phyloP scores from a whole-genome alignment of 2,797 vertebrate species.

The Cetoscarus ocellatus region DNA sequence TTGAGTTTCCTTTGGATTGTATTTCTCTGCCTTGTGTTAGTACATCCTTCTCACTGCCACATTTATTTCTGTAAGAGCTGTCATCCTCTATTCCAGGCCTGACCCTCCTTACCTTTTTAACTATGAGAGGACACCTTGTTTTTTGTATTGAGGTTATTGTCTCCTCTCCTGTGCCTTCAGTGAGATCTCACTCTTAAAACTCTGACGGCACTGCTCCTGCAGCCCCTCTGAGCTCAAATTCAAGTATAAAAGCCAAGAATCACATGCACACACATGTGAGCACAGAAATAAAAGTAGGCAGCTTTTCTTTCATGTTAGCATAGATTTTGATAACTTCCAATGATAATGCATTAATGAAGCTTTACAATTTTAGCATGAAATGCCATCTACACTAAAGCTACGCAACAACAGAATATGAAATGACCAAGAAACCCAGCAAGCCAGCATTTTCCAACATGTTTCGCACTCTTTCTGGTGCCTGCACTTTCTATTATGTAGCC shows the following conservation, averaged over 20 bases:
- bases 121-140: slow-evolving; percentile 37
- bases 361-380: slow-evolving; percentile 40
- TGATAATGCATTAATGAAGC: slow-evolving; percentile 26
- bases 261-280: slow-evolving; percentile 36
- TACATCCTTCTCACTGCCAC: slow-evolving; percentile 9
- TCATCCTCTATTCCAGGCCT: slow-evolving; percentile 30
- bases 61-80: slow-evolving; percentile 11
- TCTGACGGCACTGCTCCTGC: slow-evolving; percentile 52
- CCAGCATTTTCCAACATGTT: slow-evolving; percentile 67
- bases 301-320: slow-evolving; percentile 62
- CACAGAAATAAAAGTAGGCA: slow-evolving; percentile 59
- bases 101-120: slow-evolving; percentile 25
- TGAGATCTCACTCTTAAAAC: slow-evolving; percentile 70
- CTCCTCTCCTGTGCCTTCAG: slow-evolving; percentile 83
- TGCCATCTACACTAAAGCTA: slow-evolving; percentile 47
- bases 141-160: slow-evolving; percentile 52
- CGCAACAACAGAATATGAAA: slow-evolving; percentile 37
- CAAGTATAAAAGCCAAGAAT: slow-evolving; percentile 63
- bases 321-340: slow-evolving; percentile 29
- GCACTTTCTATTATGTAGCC: slow-evolving; percentile 80
- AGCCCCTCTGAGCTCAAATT: slow-evolving; percentile 63
- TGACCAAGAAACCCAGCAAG: slow-evolving; percentile 69
- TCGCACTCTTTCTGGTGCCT: slow-evolving; percentile 74
- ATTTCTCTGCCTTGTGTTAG: not conserved
- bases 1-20: slow-evolving; percentile 9